Evolutionary conservation across 2,888 invertebrate species (phyloP).

Genomic region (Parnassius apollo): DNA sequence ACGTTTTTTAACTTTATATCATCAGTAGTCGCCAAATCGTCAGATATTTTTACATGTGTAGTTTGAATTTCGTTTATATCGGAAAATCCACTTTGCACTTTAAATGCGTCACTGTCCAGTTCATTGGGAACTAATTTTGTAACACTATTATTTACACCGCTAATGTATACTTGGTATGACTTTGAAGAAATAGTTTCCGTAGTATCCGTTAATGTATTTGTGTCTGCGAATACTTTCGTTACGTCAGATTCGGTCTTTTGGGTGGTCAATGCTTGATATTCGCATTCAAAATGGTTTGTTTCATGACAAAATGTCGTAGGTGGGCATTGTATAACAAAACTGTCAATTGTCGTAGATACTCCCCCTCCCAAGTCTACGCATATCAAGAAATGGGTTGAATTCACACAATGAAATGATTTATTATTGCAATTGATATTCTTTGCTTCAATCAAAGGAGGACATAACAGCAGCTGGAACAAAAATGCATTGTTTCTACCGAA

Average conservation of each 20-base stretch:
- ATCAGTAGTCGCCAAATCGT: no score
- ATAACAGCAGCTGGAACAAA: constrained; percentile 50
- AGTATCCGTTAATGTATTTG: not conserved
- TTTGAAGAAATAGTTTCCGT: no score
- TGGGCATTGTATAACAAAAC: constrained; percentile 64
- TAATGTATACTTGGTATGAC: no score
- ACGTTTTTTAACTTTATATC: not conserved
- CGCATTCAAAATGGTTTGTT: constrained; percentile 65
- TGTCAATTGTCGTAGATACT: constrained; percentile 61
- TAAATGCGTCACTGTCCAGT: no score
- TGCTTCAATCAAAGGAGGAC: constrained; percentile 44
- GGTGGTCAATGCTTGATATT: constrained; percentile 46
- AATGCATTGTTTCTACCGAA: constrained; percentile 3
- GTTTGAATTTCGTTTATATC: no score
- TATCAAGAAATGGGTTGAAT: constrained; percentile 72
- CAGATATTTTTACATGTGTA: no score
- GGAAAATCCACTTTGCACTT: no score
- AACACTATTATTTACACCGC: no score
- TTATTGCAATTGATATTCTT: constrained; percentile 66
- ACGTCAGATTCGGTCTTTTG: constrained; percentile 28
- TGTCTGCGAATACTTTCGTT: constrained; percentile 3
- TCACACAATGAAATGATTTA: constrained; percentile 71
- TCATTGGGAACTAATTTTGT: no score
- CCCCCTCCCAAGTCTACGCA: constrained; percentile 72
- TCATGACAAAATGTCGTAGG: constrained; percentile 54